Percentiles rank a stretch among this genome's conserved stretches.
Evolutionary conservation across 2,113 vertebrate species (phyloP).

Genomic region (Rhinoderma darwinii): DNA sequence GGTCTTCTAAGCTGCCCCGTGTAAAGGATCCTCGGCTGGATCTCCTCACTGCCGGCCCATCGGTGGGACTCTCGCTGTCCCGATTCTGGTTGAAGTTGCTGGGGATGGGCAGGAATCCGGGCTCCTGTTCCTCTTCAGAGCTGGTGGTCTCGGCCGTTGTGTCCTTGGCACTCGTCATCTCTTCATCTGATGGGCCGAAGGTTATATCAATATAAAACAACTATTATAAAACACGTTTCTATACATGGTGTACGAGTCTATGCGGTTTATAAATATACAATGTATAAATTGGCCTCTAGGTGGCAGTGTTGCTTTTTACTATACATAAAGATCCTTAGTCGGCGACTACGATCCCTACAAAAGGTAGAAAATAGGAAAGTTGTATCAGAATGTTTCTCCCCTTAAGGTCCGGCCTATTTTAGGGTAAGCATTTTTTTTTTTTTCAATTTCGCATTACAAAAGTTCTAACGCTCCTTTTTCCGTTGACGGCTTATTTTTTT

Average conservation of each 20-base stretch:
- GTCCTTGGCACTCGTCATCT: slow-evolving; percentile 89
- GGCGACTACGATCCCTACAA: background rate
- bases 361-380: background rate
- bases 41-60: slow-evolving; percentile 88
- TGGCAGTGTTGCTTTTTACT: background rate
- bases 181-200: slow-evolving; percentile 78
- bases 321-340: background rate
- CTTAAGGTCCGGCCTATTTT: no score
- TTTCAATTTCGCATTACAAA: no score
- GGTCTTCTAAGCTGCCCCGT: slow-evolving; percentile 91
- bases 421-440: no score
- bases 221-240: background rate
- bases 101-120: slow-evolving; percentile 75
- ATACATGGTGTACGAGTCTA: background rate
- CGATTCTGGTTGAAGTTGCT: slow-evolving; percentile 75
- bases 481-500: no score
- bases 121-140: slow-evolving; percentile 95
- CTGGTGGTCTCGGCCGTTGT: slow-evolving; percentile 89
- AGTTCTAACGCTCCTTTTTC: no score
- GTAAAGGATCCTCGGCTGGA: slow-evolving; percentile 94
- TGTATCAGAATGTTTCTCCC: no score
- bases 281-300: background rate
- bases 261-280: no score
- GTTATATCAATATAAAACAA: background rate
- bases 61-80: slow-evolving; percentile 82